Percentiles rank a stretch among this genome's conserved stretches.
phyloP scores from a whole-genome alignment of 2,888 invertebrate genomes.

The Gasteruption jaculator region DNA sequence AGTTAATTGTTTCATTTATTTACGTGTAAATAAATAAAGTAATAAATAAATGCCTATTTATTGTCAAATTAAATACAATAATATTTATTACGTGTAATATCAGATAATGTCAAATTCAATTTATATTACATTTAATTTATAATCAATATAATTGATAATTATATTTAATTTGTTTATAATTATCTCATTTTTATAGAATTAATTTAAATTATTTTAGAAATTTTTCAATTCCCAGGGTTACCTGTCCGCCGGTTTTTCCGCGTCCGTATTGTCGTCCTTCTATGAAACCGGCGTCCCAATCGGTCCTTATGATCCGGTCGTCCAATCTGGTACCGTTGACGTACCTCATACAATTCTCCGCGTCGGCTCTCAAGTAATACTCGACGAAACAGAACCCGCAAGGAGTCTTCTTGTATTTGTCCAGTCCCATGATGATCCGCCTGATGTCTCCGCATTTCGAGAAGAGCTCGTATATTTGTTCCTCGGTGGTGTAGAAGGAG shows the following conservation, averaged over 20 bases:
- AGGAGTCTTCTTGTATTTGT: conserved; percentile 96
- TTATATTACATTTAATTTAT: not conserved
- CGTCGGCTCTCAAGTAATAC: conserved; percentile 73
- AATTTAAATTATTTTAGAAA: conserved; percentile 2
- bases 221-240: conserved; percentile 51
- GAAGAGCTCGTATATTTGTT: conserved; percentile 96
- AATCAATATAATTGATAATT: conserved; percentile 7
- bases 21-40: not conserved
- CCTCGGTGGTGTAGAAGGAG: conserved; percentile 97
- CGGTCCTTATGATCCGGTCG: conserved; percentile 93
- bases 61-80: too few relatives aligned
- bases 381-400: conserved; percentile 99
- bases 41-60: too few relatives aligned
- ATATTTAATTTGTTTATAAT: conserved; percentile 1
- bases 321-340: conserved; percentile 95
- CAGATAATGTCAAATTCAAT: not conserved
- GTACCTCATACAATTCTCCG: conserved; percentile 82
- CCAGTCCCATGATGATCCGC: conserved; percentile 94
- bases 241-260: conserved; percentile 98
- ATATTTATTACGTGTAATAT: conserved; percentile 1
- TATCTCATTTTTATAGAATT: not conserved
- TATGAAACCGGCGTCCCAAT: conserved; percentile 99
- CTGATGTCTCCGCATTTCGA: conserved; percentile 93
- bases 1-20: not conserved
- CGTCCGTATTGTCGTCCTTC: conserved; percentile 98